Percentiles rank a stretch among this genome's conserved stretches.
Conservation (phyloP, 2,797 vertebrate species). For the Pseudochromis fuscus region DNA sequence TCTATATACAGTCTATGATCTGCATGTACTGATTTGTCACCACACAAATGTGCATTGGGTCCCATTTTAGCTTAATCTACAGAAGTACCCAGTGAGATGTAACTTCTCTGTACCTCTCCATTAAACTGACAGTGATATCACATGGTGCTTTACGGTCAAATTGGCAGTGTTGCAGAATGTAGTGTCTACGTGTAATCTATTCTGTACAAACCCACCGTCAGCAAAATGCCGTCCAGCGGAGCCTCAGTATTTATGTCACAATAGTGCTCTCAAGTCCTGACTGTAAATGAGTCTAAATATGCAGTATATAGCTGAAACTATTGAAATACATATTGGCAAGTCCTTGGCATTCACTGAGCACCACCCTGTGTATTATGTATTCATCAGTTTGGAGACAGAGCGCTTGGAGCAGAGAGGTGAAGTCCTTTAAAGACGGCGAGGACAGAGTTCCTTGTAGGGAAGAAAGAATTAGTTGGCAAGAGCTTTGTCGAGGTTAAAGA, state of each 20-base stretch:
- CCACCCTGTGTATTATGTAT: slow-evolving; percentile 70
- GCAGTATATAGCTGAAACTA: slow-evolving; percentile 67
- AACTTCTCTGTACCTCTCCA: slow-evolving; percentile 18
- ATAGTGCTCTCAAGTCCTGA: slow-evolving; percentile 46
- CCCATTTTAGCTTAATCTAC: slow-evolving; percentile 33
- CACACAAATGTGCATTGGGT: slow-evolving; percentile 35
- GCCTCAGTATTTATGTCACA: slow-evolving; percentile 30
- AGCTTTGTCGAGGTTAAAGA: slow-evolving; percentile 52
- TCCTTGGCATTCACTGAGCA: slow-evolving; percentile 82
- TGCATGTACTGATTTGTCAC: slow-evolving; percentile 42
- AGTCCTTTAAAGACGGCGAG: slow-evolving; percentile 49
- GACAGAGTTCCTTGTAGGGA: slow-evolving; percentile 33
- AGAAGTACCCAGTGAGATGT: slow-evolving; percentile 24
- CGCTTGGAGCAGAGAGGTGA: slow-evolving; percentile 43
- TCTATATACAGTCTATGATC: too few species aligned
- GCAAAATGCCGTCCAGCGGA: slow-evolving; percentile 34
- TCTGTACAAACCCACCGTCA: slow-evolving; percentile 47
- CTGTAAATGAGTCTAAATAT: slow-evolving; percentile 52
- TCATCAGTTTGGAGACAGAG: slow-evolving; percentile 59
- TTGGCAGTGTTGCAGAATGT: slow-evolving; percentile 75
- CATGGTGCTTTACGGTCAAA: slow-evolving; percentile 58
- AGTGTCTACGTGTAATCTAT: slow-evolving; percentile 32
- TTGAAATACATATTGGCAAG: slow-evolving; percentile 77
- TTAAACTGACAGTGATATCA: slow-evolving; percentile 28
- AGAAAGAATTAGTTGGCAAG: slow-evolving; percentile 46